Evolutionary conservation across 2,888 invertebrate genomes (phyloP), one percentile per base, ranked within the genome.

Genomic region (Ariolimax columbianus): DNA sequence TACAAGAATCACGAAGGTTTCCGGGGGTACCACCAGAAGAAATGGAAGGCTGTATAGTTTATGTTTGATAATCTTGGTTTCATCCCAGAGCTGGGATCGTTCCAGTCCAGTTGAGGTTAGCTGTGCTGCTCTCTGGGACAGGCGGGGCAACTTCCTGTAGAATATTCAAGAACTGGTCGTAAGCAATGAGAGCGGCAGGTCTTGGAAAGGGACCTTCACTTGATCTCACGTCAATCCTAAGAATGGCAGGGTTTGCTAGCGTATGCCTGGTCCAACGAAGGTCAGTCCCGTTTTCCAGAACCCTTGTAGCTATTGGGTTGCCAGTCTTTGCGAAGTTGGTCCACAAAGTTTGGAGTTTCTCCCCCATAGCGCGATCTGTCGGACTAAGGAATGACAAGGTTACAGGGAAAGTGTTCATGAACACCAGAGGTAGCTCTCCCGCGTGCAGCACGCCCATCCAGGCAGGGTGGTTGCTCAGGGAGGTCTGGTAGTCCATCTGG

Each of bases 241-340:
- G 26, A 19, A 83, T 77, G 14, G 11, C 47, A 7, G 55, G 63
- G 19, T 51, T 83, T 30, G 66, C 19, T 0, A 40, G n/a, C 0
- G 79, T 33, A 30, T 43, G 30, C 23, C 40, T 43, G 33, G 43
- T 19, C 79, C 79, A 79, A 14, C 63, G 63, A 30, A 79, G 2
- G 14, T 43, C 33, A 1, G n/a, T 47, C 1, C 79, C 66, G 9
- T 43, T 47, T 23, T 40, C 43, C 9, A 14, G 14, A 47, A 75
- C 51, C 26, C 33, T 6, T 47, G 73, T 72, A 1, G 40, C 33
- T 17, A 38, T 26, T 30, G 83, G 83, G 38, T 77, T 63, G n/a
- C 83, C 83, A 47, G 73, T 40, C 30, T 51, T 83, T 23, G 77
- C 83, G 51, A 83, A 83, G 36, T 83, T 83, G 7, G 77, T 77